These are phyloP conservation scores for Drosophila imparisetae DNA, from an alignment of 2,888 invertebrate species.

Conservation along the genomic window DNA sequence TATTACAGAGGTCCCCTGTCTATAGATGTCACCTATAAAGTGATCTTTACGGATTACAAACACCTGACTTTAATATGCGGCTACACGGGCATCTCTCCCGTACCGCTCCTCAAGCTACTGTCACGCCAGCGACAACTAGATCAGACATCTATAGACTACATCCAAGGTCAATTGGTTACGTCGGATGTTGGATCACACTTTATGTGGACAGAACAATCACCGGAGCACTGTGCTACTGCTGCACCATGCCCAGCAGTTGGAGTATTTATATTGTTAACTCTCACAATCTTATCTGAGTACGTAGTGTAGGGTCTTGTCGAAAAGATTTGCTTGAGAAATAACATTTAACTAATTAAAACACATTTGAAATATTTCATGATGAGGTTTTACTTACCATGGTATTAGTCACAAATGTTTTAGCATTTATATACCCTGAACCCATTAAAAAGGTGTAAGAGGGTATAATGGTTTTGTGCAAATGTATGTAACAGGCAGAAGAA, in stretches of 20 bases:
- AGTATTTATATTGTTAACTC: neutral
- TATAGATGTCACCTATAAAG: conserved; percentile 3
- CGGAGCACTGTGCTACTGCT: neutral
- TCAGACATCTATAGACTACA: neutral
- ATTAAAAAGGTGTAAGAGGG: too few relatives aligned
- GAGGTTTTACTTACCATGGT: neutral
- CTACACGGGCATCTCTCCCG: neutral
- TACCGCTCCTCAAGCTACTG: conserved; percentile 19
- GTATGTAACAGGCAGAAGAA: too few relatives aligned
- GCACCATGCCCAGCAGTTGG: neutral
- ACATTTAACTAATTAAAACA: neutral
- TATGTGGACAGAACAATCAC: conserved; percentile 21
- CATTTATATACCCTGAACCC: too few relatives aligned
- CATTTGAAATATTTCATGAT: neutral
- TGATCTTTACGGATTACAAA: conserved; percentile 2
- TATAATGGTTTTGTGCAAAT: too few relatives aligned
- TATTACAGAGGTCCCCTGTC: neutral
- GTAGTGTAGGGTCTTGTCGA: neutral
- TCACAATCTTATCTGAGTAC: neutral
- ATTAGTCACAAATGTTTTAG: neutral
- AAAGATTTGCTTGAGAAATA: neutral
- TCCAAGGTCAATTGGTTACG: neutral
- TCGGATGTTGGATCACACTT: rapidly evolving
- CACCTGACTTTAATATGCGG: conserved; percentile 13
- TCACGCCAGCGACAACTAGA: conserved; percentile 12